Evolutionary conservation across 2,888 invertebrate species (phyloP).

Genomic region (Scaptomyza caliginosa): DNA sequence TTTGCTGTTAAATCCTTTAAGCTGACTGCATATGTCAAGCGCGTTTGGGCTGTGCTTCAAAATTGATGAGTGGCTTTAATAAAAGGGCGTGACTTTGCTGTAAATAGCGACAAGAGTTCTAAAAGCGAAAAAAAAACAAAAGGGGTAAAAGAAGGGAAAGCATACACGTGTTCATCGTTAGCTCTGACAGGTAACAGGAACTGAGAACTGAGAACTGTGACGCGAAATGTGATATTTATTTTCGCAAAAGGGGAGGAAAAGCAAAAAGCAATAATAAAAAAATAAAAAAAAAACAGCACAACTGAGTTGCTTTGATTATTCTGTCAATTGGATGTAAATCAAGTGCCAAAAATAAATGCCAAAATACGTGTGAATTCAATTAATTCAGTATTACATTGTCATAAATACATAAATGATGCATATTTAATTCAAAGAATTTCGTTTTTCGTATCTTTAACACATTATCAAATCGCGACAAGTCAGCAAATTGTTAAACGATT

Average conservation of each 20-base stretch:
- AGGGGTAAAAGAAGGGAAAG: not conserved
- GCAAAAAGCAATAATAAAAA: too few relatives aligned
- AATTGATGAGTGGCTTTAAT: conserved; percentile 81
- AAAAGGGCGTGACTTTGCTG: conserved; percentile 77
- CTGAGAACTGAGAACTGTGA: conserved; percentile 15
- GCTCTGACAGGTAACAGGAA: conserved; percentile 49
- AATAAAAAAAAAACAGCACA: not conserved
- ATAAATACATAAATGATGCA: too few relatives aligned
- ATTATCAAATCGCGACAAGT: not conserved
- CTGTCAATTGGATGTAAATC: conserved; percentile 42
- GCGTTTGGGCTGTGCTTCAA: conserved; percentile 52
- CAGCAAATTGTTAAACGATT: conserved; percentile 17
- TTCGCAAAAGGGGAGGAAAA: not conserved
- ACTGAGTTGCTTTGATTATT: conserved; percentile 39
- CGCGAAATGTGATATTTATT: conserved; percentile 58
- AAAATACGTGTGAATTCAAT: conserved; percentile 12
- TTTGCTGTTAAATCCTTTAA: conserved; percentile 69
- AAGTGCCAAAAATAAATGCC: conserved; percentile 23
- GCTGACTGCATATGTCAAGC: conserved; percentile 68
- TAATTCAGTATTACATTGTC: conserved; percentile 11
- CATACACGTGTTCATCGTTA: conserved; percentile 57
- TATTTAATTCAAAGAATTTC: too few relatives aligned
- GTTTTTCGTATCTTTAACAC: not conserved
- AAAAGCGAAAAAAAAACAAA: not conserved
- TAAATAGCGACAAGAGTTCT: conserved; percentile 58